Percentiles rank a stretch among this genome's conserved stretches.
Conservation (phyloP, 2,113 vertebrate species). For the Campylomormyrus tamandua region DNA sequence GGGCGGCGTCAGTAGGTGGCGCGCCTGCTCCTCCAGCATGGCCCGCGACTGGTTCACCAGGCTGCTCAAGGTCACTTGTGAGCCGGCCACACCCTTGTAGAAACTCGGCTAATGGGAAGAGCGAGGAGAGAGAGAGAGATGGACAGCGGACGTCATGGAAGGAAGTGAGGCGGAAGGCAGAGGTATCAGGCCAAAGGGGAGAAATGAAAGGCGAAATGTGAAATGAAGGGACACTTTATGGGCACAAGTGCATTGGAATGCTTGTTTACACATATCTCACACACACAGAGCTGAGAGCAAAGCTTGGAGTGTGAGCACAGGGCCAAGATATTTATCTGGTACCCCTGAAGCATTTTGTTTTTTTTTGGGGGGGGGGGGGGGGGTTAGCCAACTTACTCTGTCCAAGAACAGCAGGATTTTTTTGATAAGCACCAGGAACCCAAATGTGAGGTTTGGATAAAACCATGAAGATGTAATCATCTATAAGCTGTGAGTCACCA, state of each 20-base stretch:
- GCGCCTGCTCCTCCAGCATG: conserved; percentile 85
- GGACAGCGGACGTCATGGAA: background rate
- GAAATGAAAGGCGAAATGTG: background rate
- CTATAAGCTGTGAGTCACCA: background rate
- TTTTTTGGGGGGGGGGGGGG: too few relatives aligned
- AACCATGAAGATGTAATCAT: background rate
- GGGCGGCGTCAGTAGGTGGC: conserved; percentile 77
- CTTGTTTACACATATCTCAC: background rate
- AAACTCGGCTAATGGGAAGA: conserved; percentile 65
- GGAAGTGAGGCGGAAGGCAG: too few relatives aligned
- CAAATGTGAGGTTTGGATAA: background rate
- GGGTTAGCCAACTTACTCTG: background rate
- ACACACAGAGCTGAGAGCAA: background rate
- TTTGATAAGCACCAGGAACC: background rate
- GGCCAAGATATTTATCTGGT: background rate
- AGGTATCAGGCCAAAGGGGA: background rate
- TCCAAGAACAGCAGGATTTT: background rate
- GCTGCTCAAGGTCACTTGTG: conserved; percentile 89
- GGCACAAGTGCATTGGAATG: background rate
- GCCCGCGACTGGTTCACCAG: conserved; percentile 82
- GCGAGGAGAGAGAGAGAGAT: background rate
- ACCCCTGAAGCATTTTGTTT: background rate
- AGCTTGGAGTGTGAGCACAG: background rate
- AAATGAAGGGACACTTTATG: background rate
- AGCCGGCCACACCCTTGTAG: conserved; percentile 85